Conservation (phyloP, 2,888 invertebrate species). For the Protula sp. region DNA sequence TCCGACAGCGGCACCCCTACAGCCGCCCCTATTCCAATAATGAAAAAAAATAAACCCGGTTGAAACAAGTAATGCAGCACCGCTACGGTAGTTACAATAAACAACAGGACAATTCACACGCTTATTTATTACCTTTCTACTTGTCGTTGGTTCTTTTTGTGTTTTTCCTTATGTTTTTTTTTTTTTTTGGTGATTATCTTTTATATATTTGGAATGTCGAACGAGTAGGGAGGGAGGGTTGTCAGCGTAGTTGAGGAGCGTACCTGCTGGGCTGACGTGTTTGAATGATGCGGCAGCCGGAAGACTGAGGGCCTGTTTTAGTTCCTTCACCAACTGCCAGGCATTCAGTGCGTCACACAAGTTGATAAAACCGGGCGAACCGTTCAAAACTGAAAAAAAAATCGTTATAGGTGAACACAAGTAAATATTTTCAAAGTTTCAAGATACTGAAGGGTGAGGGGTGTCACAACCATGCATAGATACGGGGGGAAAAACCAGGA, state of each 20-base stretch:
- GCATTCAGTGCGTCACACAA: constrained; percentile 95
- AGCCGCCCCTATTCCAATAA: constrained; percentile 66
- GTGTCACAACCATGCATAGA: too few species aligned
- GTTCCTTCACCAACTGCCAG: constrained; percentile 90
- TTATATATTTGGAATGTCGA: too few species aligned
- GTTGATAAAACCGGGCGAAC: constrained; percentile 95
- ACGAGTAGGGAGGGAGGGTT: too few species aligned
- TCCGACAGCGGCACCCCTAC: constrained; percentile 73
- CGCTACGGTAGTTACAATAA: too few species aligned
- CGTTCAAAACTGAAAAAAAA: constrained; percentile 69
- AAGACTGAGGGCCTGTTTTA: constrained; percentile 70
- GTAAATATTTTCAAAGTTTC: not conserved
- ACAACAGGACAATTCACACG: too few species aligned
- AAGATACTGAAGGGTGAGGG: too few species aligned
- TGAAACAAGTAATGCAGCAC: not conserved
- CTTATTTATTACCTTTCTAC: too few species aligned
- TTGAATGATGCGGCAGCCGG: constrained; percentile 94
- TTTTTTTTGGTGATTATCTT: too few species aligned
- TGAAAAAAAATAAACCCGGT: not conserved
- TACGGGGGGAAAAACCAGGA: too few species aligned
- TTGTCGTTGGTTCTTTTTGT: too few species aligned
- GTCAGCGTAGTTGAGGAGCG: too few species aligned
- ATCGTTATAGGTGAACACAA: not conserved
- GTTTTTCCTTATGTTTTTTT: too few species aligned
- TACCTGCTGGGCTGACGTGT: constrained; percentile 91